These are phyloP conservation scores for Hemiprocne comata DNA, from an alignment of 2,113 vertebrate species.

Conservation along the genomic window DNA sequence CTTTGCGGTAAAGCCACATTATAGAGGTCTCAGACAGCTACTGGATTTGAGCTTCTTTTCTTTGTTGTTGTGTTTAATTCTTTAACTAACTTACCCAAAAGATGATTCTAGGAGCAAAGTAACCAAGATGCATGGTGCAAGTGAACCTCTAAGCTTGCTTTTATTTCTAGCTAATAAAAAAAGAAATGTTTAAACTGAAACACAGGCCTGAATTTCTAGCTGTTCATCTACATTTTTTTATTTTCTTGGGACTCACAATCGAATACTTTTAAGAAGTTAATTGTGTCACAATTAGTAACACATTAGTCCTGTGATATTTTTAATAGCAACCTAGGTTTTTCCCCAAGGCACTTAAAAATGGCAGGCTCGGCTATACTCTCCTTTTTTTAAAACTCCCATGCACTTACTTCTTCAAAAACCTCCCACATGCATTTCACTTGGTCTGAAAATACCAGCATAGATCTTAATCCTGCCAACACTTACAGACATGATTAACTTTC, in stretches of 20 bases:
- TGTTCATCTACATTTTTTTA: slow-evolving; percentile 18
- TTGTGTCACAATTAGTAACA: slow-evolving; percentile 72
- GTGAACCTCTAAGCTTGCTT: slow-evolving; percentile 50
- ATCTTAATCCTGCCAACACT: slow-evolving; percentile 65
- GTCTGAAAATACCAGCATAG: slow-evolving; percentile 63
- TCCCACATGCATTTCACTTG: slow-evolving; percentile 65
- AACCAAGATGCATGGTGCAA: slow-evolving; percentile 18
- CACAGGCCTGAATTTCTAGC: slow-evolving; percentile 25
- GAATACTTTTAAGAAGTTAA: slow-evolving; percentile 49
- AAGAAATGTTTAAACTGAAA: slow-evolving; percentile 30
- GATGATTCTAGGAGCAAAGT: slow-evolving; percentile 52
- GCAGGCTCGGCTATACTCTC: slow-evolving; percentile 22
- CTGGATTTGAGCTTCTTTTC: slow-evolving; percentile 20
- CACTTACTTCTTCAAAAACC: slow-evolving; percentile 64
- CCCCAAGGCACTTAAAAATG: slow-evolving; percentile 58
- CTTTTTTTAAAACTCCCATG: slow-evolving; percentile 41
- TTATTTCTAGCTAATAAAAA: slow-evolving; percentile 46
- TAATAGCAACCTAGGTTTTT: slow-evolving; percentile 64
- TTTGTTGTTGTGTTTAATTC: slow-evolving; percentile 39
- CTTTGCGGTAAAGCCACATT: slow-evolving; percentile 43
- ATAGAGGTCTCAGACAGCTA: slow-evolving; percentile 29
- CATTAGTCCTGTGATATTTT: slow-evolving; percentile 63
- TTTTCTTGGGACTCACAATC: slow-evolving; percentile 45
- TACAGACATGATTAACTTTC: slow-evolving; percentile 53
- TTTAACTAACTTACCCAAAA: slow-evolving; percentile 55